Conservation (phyloP, 2,113 vertebrate species). For the Sturnus vulgaris region DNA sequence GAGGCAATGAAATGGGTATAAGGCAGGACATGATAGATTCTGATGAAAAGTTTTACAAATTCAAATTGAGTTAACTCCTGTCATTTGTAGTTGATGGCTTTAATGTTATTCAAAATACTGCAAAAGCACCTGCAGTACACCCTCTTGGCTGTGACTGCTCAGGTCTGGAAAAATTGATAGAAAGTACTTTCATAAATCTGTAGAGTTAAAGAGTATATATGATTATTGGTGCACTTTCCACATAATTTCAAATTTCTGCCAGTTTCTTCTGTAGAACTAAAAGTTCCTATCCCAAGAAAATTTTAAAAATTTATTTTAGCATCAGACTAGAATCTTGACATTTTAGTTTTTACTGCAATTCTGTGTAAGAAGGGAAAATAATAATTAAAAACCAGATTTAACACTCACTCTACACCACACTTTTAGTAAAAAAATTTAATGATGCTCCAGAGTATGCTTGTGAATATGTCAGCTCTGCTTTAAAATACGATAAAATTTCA, state of each 20-base stretch:
- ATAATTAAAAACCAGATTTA: background rate
- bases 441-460: background rate
- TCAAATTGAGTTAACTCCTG: background rate
- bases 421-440: background rate
- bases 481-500: background rate
- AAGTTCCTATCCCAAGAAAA: background rate
- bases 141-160: background rate
- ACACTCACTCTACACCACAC: background rate
- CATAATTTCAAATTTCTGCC: background rate
- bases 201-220: background rate
- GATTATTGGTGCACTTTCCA: background rate
- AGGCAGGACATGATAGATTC: background rate
- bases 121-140: background rate
- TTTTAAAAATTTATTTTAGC: background rate
- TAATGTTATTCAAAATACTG: background rate
- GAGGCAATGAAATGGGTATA: background rate
- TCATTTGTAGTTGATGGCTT: background rate
- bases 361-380: background rate
- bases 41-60: background rate
- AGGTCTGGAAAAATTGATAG: background rate
- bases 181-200: background rate
- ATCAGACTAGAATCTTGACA: background rate
- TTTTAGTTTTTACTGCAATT: background rate
- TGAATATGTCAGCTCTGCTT: background rate
- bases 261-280: background rate